Evolutionary conservation across 2,888 invertebrate species (phyloP).

Genomic region (Conomelus anceps): DNA sequence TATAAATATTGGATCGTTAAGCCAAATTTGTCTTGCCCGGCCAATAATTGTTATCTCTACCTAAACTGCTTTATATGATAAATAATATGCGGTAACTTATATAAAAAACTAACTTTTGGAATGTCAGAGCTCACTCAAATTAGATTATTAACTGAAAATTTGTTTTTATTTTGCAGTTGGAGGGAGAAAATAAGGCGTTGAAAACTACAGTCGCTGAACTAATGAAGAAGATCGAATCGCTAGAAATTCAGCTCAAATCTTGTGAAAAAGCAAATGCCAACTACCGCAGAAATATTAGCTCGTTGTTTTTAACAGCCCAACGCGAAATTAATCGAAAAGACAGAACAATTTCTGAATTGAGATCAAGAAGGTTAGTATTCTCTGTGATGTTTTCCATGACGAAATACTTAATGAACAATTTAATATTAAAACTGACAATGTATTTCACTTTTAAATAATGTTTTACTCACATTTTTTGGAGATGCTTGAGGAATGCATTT

Average conservation of each 20-base stretch:
- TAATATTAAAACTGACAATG: too few species aligned
- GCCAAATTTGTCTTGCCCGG: too few species aligned
- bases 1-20: too few species aligned
- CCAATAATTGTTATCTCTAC: too few species aligned
- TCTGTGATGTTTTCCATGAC: too few species aligned
- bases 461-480: too few species aligned
- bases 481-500: too few species aligned
- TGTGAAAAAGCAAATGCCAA: not conserved
- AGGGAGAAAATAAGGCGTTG: not conserved
- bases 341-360: not conserved
- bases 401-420: too few species aligned
- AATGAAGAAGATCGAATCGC: not conserved
- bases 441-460: too few species aligned
- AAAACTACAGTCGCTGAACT: not conserved
- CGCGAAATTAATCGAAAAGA: not conserved
- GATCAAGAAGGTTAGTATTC: not conserved
- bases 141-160: too few species aligned
- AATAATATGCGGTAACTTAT: too few species aligned
- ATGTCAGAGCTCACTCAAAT: not conserved
- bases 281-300: not conserved
- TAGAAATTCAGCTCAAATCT: not conserved
- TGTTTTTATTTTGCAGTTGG: not conserved
- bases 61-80: too few species aligned
- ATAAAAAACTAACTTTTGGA: not conserved
- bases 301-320: not conserved